Conservation (phyloP, 1,140 invertebrate species). For the Eubasilissa regina region DNA sequence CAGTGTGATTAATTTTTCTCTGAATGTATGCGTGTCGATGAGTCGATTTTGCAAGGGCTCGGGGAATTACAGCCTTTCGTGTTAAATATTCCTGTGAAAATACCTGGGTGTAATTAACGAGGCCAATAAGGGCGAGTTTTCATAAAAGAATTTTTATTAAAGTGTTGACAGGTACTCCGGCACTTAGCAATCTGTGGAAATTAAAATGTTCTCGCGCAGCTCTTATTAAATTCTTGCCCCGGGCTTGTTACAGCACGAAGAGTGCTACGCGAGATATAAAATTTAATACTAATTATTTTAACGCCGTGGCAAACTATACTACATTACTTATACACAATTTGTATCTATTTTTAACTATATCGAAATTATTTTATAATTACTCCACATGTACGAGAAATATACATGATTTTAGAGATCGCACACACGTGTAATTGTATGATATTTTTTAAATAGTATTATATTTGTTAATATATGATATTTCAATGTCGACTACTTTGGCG, state of each 20-base stretch:
- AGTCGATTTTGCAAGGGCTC: not conserved
- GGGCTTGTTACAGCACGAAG: slow-evolving; percentile 26
- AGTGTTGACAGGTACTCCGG: slow-evolving; percentile 29
- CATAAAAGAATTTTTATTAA: slow-evolving; percentile 41
- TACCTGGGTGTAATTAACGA: slow-evolving; percentile 38
- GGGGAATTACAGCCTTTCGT: not conserved
- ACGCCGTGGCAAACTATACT: slow-evolving; percentile 2
- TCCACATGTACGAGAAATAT: too few species aligned
- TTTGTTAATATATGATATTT: too few species aligned
- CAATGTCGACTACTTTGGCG: too few species aligned
- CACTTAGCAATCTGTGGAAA: slow-evolving; percentile 29
- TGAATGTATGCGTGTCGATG: too few species aligned
- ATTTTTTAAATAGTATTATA: too few species aligned
- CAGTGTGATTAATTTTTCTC: too few species aligned
- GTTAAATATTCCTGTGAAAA: not conserved
- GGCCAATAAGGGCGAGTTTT: slow-evolving; percentile 32
- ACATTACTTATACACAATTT: too few species aligned
- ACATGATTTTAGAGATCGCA: too few species aligned
- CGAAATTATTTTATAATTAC: too few species aligned
- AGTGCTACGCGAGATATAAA: slow-evolving; percentile 32
- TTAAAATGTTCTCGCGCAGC: slow-evolving; percentile 27
- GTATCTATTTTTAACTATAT: too few species aligned
- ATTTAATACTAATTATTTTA: slow-evolving; percentile 38
- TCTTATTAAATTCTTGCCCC: slow-evolving; percentile 38
- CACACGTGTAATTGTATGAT: too few species aligned